These are phyloP conservation scores for Aratinga solstitialis DNA, from an alignment of 2,797 vertebrate genomes.

Conservation along the genomic window DNA sequence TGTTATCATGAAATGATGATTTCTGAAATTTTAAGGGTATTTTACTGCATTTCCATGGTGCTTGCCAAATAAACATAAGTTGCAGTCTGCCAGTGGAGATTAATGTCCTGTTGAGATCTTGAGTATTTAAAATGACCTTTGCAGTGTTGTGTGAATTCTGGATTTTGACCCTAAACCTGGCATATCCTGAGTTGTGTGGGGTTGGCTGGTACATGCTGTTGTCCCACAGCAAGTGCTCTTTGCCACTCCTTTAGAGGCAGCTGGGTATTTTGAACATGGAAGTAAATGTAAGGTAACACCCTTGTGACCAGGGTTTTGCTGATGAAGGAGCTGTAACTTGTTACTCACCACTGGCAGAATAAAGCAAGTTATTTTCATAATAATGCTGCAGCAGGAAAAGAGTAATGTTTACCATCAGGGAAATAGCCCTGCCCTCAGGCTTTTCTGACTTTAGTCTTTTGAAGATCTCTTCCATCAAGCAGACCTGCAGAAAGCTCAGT, in stretches of 20 bases:
- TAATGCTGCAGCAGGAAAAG: background rate
- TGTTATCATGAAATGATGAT: background rate
- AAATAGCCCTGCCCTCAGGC: accelerated
- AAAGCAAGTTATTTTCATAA: background rate
- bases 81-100: background rate
- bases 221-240: background rate
- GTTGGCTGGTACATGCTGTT: background rate
- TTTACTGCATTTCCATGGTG: background rate
- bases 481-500: background rate
- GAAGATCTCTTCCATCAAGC: background rate
- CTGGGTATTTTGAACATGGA: background rate
- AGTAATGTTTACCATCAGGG: accelerated
- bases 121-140: background rate
- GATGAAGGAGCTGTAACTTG: background rate
- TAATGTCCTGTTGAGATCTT: accelerated
- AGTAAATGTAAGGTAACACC: accelerated
- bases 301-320: background rate
- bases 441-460: background rate
- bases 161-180: background rate
- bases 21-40: background rate
- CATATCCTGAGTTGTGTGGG: background rate
- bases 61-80: background rate
- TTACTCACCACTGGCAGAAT: background rate
- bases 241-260: background rate
- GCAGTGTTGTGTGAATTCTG: background rate